Evolutionary conservation across 1,140 invertebrate species (phyloP).

Genomic region (Hormaphis cornu): DNA sequence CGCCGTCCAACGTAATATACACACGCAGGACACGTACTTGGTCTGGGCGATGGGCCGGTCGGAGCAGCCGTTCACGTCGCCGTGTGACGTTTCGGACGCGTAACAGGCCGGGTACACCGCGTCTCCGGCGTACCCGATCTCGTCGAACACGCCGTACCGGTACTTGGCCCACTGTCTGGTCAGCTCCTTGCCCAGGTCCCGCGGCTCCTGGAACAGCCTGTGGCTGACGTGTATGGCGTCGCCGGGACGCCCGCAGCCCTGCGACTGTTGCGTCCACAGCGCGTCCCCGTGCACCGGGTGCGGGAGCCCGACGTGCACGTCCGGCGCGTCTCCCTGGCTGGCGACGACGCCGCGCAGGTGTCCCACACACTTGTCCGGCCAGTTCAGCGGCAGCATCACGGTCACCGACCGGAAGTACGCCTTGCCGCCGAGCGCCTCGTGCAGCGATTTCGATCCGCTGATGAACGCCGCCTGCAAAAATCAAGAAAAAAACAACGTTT

Average conservation of each 20-base stretch:
- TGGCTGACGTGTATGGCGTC: slow-evolving; percentile 51
- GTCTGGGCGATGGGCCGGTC: slow-evolving; percentile 44
- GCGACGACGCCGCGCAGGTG: slow-evolving; percentile 36
- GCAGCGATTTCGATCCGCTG: slow-evolving; percentile 46
- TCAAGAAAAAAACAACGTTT: slow-evolving; percentile 34
- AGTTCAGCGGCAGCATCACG: slow-evolving; percentile 48
- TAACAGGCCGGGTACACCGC: slow-evolving; percentile 50
- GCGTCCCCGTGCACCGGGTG: slow-evolving; percentile 47
- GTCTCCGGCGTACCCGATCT: slow-evolving; percentile 52
- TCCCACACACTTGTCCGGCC: slow-evolving; percentile 46
- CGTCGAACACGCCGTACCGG: slow-evolving; percentile 61
- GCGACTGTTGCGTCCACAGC: slow-evolving; percentile 51
- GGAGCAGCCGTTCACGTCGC: slow-evolving; percentile 45
- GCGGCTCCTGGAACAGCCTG: slow-evolving; percentile 38
- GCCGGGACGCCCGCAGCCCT: slow-evolving; percentile 49
- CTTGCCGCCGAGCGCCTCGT: slow-evolving; percentile 47
- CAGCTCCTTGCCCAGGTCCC: slow-evolving; percentile 44
- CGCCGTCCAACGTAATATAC: no score
- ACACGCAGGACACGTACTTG: slow-evolving; percentile 41
- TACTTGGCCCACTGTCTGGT: slow-evolving; percentile 57
- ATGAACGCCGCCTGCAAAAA: slow-evolving; percentile 46
- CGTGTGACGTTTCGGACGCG: slow-evolving; percentile 41
- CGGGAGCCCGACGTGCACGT: slow-evolving; percentile 46
- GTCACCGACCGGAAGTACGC: slow-evolving; percentile 47
- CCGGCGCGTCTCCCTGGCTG: slow-evolving; percentile 44